Percentiles rank a stretch among this genome's conserved stretches.
Evolutionary conservation across 2,888 invertebrate species (phyloP).

Genomic region (Aproaerema taeniolella): DNA sequence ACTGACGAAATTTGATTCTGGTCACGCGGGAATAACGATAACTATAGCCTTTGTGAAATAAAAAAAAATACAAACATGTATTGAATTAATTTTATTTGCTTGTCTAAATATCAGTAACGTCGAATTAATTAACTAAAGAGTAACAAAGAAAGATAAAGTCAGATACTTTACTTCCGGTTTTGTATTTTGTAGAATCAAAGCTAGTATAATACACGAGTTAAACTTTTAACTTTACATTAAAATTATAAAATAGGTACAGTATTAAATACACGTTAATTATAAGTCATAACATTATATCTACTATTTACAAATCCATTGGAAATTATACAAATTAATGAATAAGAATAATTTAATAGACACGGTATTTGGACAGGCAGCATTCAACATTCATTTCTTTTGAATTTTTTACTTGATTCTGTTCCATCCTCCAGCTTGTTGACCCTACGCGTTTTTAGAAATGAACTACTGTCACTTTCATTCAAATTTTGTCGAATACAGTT

Average conservation of each 20-base stretch:
- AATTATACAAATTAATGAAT: constrained; percentile 65
- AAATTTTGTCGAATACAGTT: constrained; percentile 65
- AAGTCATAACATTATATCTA: constrained; percentile 56
- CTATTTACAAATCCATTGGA: constrained; percentile 67
- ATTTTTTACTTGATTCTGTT: constrained; percentile 65
- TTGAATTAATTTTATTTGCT: constrained; percentile 29
- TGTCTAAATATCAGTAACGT: constrained; percentile 29
- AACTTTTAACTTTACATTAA: constrained; percentile 62
- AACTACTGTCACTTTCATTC: constrained; percentile 62
- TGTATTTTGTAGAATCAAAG: constrained; percentile 64
- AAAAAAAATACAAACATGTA: too few species aligned
- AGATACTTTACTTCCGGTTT: constrained; percentile 42
- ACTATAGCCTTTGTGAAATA: too few species aligned
- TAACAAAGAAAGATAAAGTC: constrained; percentile 37
- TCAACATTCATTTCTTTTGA: constrained; percentile 71
- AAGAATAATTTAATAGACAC: constrained; percentile 68
- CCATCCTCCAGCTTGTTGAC: constrained; percentile 64
- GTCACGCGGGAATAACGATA: too few species aligned
- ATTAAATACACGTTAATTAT: constrained; percentile 68
- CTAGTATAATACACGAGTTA: constrained; percentile 67
- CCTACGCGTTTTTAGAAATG: constrained; percentile 62
- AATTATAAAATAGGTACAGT: constrained; percentile 68
- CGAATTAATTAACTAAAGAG: constrained; percentile 30
- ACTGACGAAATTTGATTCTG: too few species aligned
- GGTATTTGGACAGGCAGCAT: constrained; percentile 47